A percentile compares a stretch with the other conserved stretches of the same genome.
phyloP scores from a whole-genome alignment of 2,797 vertebrate genomes.

The Manis javanica region DNA sequence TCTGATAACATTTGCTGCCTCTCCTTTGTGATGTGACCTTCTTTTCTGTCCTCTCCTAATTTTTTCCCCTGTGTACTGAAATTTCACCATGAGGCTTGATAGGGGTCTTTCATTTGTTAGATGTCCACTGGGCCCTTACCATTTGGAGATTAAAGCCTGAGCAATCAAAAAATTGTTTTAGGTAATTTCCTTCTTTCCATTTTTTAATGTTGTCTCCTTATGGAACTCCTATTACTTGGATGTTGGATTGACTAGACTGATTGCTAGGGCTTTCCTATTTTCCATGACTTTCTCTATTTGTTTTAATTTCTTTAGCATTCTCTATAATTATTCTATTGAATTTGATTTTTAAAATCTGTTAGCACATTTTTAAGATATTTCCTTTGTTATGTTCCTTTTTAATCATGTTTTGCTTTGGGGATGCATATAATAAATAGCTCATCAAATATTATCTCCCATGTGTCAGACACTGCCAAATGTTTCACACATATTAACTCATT shows the following conservation, averaged over 20 bases:
- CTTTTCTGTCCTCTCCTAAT: background rate
- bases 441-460: background rate
- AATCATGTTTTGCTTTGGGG: background rate
- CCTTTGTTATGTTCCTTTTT: background rate
- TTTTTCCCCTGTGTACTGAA: background rate
- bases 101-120: background rate
- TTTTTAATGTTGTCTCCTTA: background rate
- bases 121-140: background rate
- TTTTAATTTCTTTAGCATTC: background rate
- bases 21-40: background rate
- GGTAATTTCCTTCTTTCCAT: background rate
- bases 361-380: background rate
- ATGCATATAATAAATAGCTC: background rate
- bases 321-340: background rate
- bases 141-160: background rate
- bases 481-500: background rate
- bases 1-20: background rate
- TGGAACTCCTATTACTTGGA: background rate
- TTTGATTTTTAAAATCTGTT: background rate
- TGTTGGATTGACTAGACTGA: background rate
- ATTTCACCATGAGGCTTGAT: background rate
- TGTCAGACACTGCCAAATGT: background rate
- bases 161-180: background rate
- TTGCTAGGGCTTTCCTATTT: background rate
- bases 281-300: background rate